Evolutionary conservation across 2,113 vertebrate genomes (phyloP), one percentile per base, ranked within the genome.

Genomic region (Columba janthina): DNA sequence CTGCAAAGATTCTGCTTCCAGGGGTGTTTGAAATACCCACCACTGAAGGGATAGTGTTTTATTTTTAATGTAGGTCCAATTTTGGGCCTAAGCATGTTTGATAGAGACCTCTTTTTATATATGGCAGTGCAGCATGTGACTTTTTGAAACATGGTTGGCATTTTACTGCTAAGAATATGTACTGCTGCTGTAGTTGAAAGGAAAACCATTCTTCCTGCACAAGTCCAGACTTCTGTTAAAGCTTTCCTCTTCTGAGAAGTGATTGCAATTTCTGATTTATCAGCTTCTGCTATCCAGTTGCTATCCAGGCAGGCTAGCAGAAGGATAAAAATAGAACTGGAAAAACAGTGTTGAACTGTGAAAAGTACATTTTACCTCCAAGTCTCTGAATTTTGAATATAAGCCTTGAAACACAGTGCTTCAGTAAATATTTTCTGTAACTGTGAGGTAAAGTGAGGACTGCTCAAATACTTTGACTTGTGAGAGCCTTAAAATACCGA

Each of bases 401-500:
- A 79, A 84, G 75, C 16, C 12, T 53, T 69, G 66, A 85, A 94
- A 75, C 36, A 73, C 38, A 53, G 46, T 50, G 48, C n/a, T 73
- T 90, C 16, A 84, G 58, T 79, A 94, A 93, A 83, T 74, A 91
- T 89, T 86, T 94, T 94, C 89, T 78, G 16, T 72, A 72, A 60
- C 25, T 46, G 50, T n/a, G 36, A 34, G 78, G 79, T 92, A 85
- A 88, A 93, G 85, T 90, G 93, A 31, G 51, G 28, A 56, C 88
- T 80, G 17, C 46, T 86, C 77, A 77, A 94, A 46, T 62, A 24
- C 40, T 79, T 90, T 67, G 57, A 79, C 64, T 88, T 48, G 28
- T 50, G 78, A 85, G n/a, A n/a, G 19, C 11, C 62, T 83, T 79
- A 94, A 91, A 94, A 83, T 79, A 76, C 44, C 31, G 70, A 79